Evolutionary conservation across 2,888 invertebrate species (phyloP).

Genomic region (Pycnomerus fuliginosus): DNA sequence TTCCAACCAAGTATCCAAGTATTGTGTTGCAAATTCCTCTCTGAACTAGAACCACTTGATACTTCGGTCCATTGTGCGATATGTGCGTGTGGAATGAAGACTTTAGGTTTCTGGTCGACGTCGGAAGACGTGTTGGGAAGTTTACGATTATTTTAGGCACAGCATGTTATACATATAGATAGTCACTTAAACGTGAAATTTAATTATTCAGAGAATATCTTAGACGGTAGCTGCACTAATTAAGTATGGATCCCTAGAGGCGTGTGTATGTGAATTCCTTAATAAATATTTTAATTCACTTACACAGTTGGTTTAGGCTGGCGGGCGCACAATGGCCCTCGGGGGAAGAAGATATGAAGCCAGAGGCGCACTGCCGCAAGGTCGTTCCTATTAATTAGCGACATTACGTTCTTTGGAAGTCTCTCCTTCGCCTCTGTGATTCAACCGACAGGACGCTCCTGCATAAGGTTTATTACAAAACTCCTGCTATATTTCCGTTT

Average conservation of each 20-base stretch:
- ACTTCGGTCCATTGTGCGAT: neutral
- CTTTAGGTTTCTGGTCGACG: neutral
- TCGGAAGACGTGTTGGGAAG: no score
- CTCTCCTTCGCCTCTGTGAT: slow-evolving; percentile 7
- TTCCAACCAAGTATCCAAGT: no score
- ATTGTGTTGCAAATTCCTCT: neutral
- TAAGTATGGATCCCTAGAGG: slow-evolving; percentile 47
- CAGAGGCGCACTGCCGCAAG: slow-evolving; percentile 45
- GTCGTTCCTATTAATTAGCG: slow-evolving; percentile 51
- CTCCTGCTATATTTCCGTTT: slow-evolving; percentile 23
- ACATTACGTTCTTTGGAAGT: slow-evolving; percentile 47
- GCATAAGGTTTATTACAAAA: slow-evolving; percentile 35
- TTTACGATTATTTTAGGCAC: neutral
- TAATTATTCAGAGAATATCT: slow-evolving; percentile 48
- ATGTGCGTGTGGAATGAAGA: neutral
- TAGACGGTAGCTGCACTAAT: slow-evolving; percentile 47
- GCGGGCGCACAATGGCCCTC: slow-evolving; percentile 49
- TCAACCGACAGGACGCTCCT: neutral
- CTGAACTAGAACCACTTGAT: neutral
- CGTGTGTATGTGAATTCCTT: slow-evolving; percentile 51
- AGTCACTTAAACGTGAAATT: slow-evolving; percentile 40
- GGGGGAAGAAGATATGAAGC: slow-evolving; percentile 47
- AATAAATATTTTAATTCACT: slow-evolving; percentile 55
- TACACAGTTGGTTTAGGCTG: slow-evolving; percentile 52
- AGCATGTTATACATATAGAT: slow-evolving; percentile 29